phyloP scores from a whole-genome alignment of 2,888 invertebrate genomes.

The Cyrtodaria siliqua region DNA sequence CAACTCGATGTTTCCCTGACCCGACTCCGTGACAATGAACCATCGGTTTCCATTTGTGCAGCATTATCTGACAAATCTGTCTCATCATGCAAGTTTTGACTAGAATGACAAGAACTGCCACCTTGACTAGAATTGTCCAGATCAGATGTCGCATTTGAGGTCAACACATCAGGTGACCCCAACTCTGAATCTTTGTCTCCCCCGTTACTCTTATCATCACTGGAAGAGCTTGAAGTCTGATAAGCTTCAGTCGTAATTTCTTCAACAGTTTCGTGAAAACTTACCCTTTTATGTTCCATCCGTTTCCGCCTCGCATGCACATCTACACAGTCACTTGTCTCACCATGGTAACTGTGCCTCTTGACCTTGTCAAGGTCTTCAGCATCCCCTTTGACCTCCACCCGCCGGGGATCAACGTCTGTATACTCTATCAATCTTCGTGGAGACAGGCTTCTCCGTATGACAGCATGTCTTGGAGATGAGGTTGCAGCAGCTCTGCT shows the following conservation, averaged over 20 bases:
- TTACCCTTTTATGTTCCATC: constrained; percentile 72
- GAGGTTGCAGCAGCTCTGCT: constrained; percentile 10
- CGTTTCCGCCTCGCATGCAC: constrained; percentile 35
- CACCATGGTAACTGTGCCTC: constrained; percentile 62
- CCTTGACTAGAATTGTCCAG: constrained; percentile 12
- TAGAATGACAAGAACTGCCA: constrained; percentile 1
- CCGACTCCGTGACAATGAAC: no score
- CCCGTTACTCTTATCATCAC: constrained; percentile 46
- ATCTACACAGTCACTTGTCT: constrained; percentile 43
- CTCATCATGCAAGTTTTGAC: constrained; percentile 6
- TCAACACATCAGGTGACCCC: constrained; percentile 43
- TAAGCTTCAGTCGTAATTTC: constrained; percentile 60
- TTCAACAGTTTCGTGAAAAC: constrained; percentile 74
- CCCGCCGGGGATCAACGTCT: constrained; percentile 37
- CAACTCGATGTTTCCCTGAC: constrained; percentile 37
- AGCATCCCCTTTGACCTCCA: constrained; percentile 38
- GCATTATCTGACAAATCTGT: constrained; percentile 3
- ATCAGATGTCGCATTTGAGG: constrained; percentile 61
- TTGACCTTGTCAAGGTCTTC: constrained; percentile 32
- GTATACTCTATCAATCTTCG: constrained; percentile 55
- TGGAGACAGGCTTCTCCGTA: constrained; percentile 56
- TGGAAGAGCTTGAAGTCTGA: constrained; percentile 58
- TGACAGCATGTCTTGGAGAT: constrained; percentile 49
- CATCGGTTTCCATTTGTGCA: no score
- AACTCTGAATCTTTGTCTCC: constrained; percentile 49